phyloP scores from a whole-genome alignment of 30 jellyfish, hydroid and myxozoan species.

The Thelohanellus kitauei region DNA sequence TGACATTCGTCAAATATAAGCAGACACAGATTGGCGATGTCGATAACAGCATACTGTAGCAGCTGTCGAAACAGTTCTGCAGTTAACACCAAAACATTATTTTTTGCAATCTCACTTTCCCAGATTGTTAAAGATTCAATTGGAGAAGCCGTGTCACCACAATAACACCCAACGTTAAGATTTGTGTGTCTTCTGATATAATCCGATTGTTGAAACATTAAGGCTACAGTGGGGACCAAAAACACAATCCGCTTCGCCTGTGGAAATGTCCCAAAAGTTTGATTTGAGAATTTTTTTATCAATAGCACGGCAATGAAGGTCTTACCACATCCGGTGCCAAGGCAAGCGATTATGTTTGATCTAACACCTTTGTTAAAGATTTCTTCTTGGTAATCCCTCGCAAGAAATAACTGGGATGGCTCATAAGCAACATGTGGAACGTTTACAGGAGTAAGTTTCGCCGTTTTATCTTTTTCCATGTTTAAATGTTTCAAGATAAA shows the following conservation, averaged over 20 bases:
- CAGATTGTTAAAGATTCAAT: conserved; percentile 25
- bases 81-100: conserved; percentile 53
- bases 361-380: conserved; percentile 19
- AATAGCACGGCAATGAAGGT: conserved; percentile 52
- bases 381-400: conserved; percentile 44
- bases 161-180: conserved; percentile 23
- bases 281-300: no score
- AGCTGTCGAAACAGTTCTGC: conserved; percentile 33
- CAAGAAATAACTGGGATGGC: no score
- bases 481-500: no score
- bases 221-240: conserved; percentile 49
- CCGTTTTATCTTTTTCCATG: no score
- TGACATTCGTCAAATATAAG: conserved; percentile 43
- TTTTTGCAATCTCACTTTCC: conserved; percentile 17
- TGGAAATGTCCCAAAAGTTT: no score
- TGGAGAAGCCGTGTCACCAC: conserved; percentile 74
- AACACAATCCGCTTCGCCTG: no score
- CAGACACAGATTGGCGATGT: conserved; percentile 15
- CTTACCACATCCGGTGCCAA: conserved; percentile 79
- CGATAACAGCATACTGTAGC: conserved; percentile 10
- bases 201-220: conserved; percentile 34
- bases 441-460: no score
- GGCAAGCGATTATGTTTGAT: conserved; percentile 24
- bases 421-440: no score
- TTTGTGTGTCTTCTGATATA: conserved; percentile 15